Evolutionary conservation across 2,888 invertebrate species (phyloP), one percentile per base, ranked within the genome.

Genomic region (Electrophaes corylata): DNA sequence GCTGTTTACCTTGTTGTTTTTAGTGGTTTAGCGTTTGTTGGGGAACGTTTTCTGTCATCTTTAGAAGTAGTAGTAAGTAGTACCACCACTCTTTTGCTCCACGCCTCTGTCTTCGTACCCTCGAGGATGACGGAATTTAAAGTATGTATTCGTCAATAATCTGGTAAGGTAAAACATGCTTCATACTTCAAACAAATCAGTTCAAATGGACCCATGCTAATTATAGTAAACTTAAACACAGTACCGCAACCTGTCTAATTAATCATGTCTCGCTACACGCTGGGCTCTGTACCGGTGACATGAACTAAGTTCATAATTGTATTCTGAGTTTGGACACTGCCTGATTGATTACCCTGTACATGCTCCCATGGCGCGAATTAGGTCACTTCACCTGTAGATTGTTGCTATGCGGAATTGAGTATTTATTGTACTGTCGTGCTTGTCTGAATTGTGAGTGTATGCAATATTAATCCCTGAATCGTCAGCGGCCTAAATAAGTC

Each of bases 261-360:
- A 87, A 90, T 90, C 88, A 89, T 78, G 72, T 73, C 74, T 78
- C 75, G 75, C 70, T 76, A 79, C 80, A 81, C 76, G 85, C 79
- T 79, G 75, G 69, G 72, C 77, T 78, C 40, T 76, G 73, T 57
- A 65, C 61, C 80, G 77, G 81, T 84, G 90, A 90, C 89, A 89
- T 72, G 79, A 78, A 78, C 85, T 81, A 84, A 89, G 88, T 91
- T 91, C 88, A 90, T 89, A 90, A 91, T 89, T 89, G 89, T 89
- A 89, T 89, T 89, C 85, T 76, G 79, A 85, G 86, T 88, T 87
- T 83, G 84, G 88, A 88, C 89, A 79, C 76, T 74, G 60, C 78
- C 79, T 91, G 90, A 91, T 90, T 89, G 89, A 90, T 90, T 87
- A 86, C 82, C 71, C 66, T 70, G 69, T 72, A 69, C 67, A 54